Evolutionary conservation across 2,797 vertebrate species (phyloP), one percentile per base, ranked within the genome.

Genomic region (Simalia tracyae): DNA sequence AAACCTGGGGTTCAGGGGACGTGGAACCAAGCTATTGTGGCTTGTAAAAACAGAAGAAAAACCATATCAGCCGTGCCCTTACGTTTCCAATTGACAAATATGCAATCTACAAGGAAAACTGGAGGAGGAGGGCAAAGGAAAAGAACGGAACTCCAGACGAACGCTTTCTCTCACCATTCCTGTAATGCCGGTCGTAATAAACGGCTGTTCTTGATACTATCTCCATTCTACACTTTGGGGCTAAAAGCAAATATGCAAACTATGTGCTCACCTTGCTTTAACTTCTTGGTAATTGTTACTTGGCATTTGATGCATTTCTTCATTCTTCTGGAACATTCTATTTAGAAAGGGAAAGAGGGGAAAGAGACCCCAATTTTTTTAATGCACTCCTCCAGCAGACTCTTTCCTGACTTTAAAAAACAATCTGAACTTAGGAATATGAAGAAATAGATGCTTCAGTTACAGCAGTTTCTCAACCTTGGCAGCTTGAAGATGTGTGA

Each of bases 291-390:
- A 97, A 99, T 99, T 31, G 98, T 98, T 96, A 98, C 98, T 97
- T 99, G 99, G 97, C 99, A 99, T 97, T 99, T 98, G 97, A 99
- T 99, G 96, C 99, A 99, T 95, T 99, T 99, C 98, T 99, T 99
- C 99, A 99, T 99, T 92, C 99, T 98, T 96, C 98, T 98, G 92
- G 99, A 99, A 86, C 99, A 99, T 92, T 99, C 99, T 99, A 19
- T 81, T 24, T 22, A 5, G 84, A 0, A 0, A 90, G 1, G 93
- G 4, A 31, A 91, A 31, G 31, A 90, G 2, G 5, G 72, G 14
- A 2, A 17, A 86, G 36, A 1, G 56, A 42, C 0, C 3, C 2
- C 17, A 42, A 1, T n/a, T 50, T 22, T 17, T 56, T 10, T 26
- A 2, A 56, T 4, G 4, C 57, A 1, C 10, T 5, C 8, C n/a